These are phyloP conservation scores for Mobula hypostoma DNA, from an alignment of 2,113 vertebrate genomes.

Conservation along the genomic window DNA sequence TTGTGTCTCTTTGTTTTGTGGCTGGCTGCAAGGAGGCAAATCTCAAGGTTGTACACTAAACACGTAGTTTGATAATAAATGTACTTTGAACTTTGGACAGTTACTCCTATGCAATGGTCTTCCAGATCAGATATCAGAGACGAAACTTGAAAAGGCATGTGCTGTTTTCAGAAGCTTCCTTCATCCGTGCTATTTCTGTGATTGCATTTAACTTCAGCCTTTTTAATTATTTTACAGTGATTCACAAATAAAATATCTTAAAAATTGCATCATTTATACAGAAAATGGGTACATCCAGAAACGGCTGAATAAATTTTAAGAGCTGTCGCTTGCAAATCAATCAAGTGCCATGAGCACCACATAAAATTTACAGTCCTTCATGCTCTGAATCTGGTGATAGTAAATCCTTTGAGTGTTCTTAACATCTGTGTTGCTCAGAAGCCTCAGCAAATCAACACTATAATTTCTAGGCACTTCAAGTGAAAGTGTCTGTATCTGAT, in stretches of 20 bases:
- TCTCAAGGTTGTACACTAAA: too few species aligned
- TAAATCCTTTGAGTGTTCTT: background rate
- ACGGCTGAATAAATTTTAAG: background rate
- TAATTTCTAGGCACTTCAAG: background rate
- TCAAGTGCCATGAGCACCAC: background rate
- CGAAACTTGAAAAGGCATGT: background rate
- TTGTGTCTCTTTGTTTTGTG: too few species aligned
- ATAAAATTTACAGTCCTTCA: background rate
- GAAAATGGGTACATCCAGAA: background rate
- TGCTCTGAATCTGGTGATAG: background rate
- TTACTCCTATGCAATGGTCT: background rate
- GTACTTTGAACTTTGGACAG: background rate
- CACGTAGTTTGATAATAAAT: too few species aligned
- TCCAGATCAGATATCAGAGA: background rate
- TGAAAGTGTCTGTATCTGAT: background rate
- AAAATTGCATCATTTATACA: background rate
- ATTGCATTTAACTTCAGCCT: background rate
- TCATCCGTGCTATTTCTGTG: background rate
- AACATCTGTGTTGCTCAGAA: background rate
- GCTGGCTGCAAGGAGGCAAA: too few species aligned
- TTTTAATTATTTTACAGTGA: background rate
- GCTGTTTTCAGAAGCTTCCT: background rate
- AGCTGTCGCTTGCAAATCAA: background rate
- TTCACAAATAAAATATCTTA: background rate
- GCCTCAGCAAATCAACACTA: background rate